These are phyloP conservation scores for Matsumyia berberina DNA, from an alignment of 2,888 invertebrate genomes.

Conservation along the genomic window DNA sequence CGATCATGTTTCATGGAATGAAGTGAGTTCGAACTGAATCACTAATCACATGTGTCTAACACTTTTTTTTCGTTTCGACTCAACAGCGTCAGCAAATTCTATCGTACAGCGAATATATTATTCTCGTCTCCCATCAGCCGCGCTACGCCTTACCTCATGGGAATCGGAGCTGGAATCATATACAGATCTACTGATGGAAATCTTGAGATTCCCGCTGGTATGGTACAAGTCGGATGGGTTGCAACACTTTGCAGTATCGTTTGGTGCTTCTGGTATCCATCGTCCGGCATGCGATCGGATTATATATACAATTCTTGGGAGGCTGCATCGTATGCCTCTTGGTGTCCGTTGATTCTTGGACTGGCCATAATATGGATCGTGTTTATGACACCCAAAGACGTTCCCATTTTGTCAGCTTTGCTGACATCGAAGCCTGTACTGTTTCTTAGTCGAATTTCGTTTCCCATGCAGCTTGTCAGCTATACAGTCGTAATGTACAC, in stretches of 20 bases:
- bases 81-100: constrained; percentile 88
- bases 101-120: constrained; percentile 88
- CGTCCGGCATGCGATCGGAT: constrained; percentile 86
- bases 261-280: constrained; percentile 87
- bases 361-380: constrained; percentile 88
- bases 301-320: constrained; percentile 87
- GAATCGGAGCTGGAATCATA: constrained; percentile 87
- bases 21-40: constrained; percentile 84
- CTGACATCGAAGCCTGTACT: constrained; percentile 86
- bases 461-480: constrained; percentile 88
- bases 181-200: constrained; percentile 80
- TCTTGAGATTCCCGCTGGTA: constrained; percentile 83
- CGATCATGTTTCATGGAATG: constrained; percentile 89
- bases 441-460: constrained; percentile 88
- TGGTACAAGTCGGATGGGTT: constrained; percentile 82
- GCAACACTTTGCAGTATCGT: constrained; percentile 78
- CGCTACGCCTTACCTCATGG: constrained; percentile 88
- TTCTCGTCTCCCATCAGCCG: constrained; percentile 87
- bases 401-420: constrained; percentile 80
- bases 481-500: constrained; percentile 88
- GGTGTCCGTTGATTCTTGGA: constrained; percentile 88
- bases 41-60: too few relatives aligned
- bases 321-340: constrained; percentile 88
- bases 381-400: constrained; percentile 83
- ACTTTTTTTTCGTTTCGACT: neutral